Evolutionary conservation across 1,140 invertebrate species (phyloP).

Genomic region (Formica exsecta): DNA sequence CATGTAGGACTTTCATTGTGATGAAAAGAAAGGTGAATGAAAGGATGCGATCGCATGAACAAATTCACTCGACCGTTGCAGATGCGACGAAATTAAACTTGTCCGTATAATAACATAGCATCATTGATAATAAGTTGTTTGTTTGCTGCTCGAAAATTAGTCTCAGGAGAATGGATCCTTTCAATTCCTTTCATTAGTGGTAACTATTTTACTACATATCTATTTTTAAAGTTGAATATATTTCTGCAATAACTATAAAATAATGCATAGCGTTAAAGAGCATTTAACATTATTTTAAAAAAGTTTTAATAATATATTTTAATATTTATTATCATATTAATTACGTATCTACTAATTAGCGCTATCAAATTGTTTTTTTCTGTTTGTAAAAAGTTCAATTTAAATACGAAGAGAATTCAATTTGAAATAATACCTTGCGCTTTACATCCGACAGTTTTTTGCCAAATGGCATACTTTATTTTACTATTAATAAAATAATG

Average conservation of each 20-base stretch:
- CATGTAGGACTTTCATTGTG: neutral
- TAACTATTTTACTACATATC: neutral
- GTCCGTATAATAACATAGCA: conserved; percentile 3
- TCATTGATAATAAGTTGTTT: conserved; percentile 3
- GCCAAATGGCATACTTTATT: neutral
- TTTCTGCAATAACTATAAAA: neutral
- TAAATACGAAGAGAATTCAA: neutral
- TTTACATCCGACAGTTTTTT: neutral
- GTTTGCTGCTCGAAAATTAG: conserved; percentile 15
- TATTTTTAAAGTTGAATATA: neutral
- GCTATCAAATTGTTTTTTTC: neutral
- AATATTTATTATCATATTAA: neutral
- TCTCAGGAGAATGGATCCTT: conserved; percentile 4
- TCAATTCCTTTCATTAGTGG: conserved; percentile 26
- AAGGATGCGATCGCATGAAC: neutral
- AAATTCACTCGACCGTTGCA: conserved; percentile 6
- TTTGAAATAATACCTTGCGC: too few species aligned
- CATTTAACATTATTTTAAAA: neutral
- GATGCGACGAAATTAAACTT: neutral
- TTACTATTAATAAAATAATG: neutral
- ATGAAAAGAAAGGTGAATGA: neutral
- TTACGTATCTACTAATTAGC: too few species aligned
- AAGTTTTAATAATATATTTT: neutral
- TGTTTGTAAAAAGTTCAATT: neutral
- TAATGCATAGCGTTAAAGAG: neutral